Percentiles rank a stretch among this genome's conserved stretches.
Conservation (phyloP, 2,113 vertebrate genomes). For the Trochalopteron elliotii region DNA sequence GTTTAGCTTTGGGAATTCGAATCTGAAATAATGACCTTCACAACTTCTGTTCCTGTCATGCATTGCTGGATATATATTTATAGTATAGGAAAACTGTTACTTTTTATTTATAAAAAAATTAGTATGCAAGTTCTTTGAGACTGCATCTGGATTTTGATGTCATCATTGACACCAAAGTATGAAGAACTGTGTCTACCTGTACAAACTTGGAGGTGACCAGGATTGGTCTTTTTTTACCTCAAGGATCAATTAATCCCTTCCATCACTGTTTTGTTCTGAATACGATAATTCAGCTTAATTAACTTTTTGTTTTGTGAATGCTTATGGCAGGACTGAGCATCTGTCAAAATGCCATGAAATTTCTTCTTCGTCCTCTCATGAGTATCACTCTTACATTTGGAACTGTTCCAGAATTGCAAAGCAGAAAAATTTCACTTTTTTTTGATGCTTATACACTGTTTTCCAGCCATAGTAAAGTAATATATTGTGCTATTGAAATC, state of each 20-base stretch:
- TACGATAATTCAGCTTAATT: background rate
- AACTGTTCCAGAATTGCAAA: background rate
- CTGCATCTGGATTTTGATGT: background rate
- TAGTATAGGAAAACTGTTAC: background rate
- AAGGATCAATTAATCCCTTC: background rate
- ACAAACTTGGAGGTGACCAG: fast-evolving
- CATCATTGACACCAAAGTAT: background rate
- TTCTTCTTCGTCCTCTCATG: background rate
- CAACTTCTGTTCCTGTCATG: background rate
- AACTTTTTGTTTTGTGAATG: background rate
- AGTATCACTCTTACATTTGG: background rate
- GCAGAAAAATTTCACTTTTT: background rate
- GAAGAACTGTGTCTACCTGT: background rate
- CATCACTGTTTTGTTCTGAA: background rate
- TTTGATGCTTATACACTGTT: background rate
- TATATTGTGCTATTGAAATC: background rate
- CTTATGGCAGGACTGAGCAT: background rate
- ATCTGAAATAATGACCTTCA: background rate
- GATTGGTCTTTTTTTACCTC: background rate
- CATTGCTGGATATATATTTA: background rate
- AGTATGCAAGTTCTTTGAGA: background rate
- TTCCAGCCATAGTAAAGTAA: background rate
- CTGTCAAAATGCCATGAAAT: background rate
- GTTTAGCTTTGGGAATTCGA: background rate
- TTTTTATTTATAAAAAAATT: background rate